A percentile compares a stretch with the other conserved stretches of the same genome.
These are phyloP conservation scores for Petrophora chlorosata DNA, from an alignment of 2,888 invertebrate species.

Conservation along the genomic window DNA sequence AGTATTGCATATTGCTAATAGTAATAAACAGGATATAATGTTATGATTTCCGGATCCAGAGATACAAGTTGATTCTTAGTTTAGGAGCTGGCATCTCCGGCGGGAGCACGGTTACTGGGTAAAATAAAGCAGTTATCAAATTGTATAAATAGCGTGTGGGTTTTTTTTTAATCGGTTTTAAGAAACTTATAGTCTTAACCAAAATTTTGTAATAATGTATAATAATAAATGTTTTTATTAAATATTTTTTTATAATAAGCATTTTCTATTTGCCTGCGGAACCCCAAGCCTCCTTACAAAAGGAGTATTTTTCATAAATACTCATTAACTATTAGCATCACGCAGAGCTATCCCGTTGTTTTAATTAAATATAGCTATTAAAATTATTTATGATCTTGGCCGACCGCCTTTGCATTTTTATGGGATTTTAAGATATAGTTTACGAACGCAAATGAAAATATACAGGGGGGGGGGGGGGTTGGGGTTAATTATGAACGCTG, in stretches of 20 bases:
- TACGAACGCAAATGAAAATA: conserved; percentile 33
- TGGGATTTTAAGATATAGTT: conserved; percentile 54
- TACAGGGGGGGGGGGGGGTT: conserved; percentile 21
- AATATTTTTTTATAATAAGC: neutral
- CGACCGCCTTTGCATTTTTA: conserved; percentile 72
- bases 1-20: too few species aligned
- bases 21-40: too few species aligned
- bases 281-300: conserved; percentile 12
- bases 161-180: too few species aligned
- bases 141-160: too few species aligned
- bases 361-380: conserved; percentile 76
- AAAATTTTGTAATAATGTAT: too few species aligned
- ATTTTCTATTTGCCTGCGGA: neutral
- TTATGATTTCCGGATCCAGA: too few species aligned
- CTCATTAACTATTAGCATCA: conserved; percentile 55
- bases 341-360: conserved; percentile 48
- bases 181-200: too few species aligned
- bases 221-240: neutral
- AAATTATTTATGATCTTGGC: conserved; percentile 74
- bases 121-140: too few species aligned
- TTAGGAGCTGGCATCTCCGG: too few species aligned
- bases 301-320: conserved; percentile 41
- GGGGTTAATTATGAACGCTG: conserved; percentile 19
- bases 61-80: too few species aligned
- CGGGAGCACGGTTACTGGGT: too few species aligned